Percentiles rank a stretch among this genome's conserved stretches.
Evolutionary conservation across 2,113 vertebrate species (phyloP).

Genomic region (Chloropsis cyanopogon): DNA sequence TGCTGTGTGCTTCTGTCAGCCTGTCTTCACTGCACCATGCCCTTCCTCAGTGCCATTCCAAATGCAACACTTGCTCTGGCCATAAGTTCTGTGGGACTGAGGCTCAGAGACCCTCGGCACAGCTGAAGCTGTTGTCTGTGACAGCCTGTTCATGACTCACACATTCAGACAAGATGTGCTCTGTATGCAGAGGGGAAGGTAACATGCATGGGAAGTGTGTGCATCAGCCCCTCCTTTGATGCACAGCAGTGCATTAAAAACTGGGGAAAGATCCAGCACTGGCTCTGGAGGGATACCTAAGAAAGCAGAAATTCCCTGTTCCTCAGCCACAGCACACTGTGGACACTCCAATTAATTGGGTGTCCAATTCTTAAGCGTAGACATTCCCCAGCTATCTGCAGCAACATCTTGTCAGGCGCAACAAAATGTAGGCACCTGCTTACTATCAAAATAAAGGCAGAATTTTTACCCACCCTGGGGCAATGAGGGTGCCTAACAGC

Average conservation of each 20-base stretch:
- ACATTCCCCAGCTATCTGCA: not conserved
- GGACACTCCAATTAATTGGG: not conserved
- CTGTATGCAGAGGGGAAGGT: not conserved
- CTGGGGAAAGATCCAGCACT: not conserved
- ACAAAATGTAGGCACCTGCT: not conserved
- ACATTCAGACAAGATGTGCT: not conserved
- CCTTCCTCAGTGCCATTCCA: not conserved
- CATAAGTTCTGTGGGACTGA: not conserved
- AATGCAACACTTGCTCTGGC: not conserved
- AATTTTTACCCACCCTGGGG: not conserved
- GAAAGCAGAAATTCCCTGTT: not conserved
- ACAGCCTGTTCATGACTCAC: not conserved
- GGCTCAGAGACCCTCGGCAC: not conserved
- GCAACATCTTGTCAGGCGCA: not conserved
- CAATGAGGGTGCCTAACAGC: not conserved
- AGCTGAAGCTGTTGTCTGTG: not conserved
- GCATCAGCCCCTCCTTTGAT: not conserved
- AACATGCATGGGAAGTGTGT: not conserved
- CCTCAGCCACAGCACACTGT: not conserved
- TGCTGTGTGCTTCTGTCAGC: not conserved
- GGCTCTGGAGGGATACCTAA: not conserved
- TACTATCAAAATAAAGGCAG: not conserved
- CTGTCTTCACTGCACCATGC: accelerated
- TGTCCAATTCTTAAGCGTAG: not conserved
- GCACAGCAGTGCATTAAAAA: not conserved